phyloP scores from a whole-genome alignment of 2,797 vertebrate species.

The Hippopotamyrus pictus region DNA sequence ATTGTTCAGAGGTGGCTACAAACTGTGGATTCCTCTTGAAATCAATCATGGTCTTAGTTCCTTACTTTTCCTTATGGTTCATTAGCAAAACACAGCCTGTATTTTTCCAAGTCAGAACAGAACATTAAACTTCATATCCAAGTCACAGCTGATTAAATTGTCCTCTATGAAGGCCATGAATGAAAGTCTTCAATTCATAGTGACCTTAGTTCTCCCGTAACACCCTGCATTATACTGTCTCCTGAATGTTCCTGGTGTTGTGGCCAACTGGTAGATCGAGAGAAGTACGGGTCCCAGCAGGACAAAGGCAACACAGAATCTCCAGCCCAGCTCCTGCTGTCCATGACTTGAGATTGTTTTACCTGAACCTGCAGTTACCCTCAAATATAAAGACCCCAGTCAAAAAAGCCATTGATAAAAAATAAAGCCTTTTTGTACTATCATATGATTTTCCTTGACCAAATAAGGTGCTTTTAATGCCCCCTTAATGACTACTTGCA shows the following conservation, averaged over 20 bases:
- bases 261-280: slow-evolving; percentile 10
- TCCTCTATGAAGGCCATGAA: not conserved
- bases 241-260: not conserved
- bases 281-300: not conserved
- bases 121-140: not conserved
- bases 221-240: not conserved
- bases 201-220: not conserved
- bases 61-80: not conserved
- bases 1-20: not conserved
- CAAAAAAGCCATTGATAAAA: not conserved
- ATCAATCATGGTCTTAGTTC: not conserved
- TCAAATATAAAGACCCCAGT: not conserved
- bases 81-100: not conserved
- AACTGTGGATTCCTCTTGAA: not conserved
- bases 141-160: not conserved
- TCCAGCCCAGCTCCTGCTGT: not conserved
- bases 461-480: slow-evolving; percentile 23
- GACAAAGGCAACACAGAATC: not conserved
- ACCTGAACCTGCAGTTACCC: not conserved
- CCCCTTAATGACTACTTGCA: slow-evolving; percentile 30
- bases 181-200: slow-evolving; percentile 4
- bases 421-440: not conserved
- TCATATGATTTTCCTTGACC: not conserved
- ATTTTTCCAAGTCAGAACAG: not conserved
- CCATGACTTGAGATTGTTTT: not conserved